phyloP scores from a whole-genome alignment of 2,113 vertebrate genomes.

The Pedionomus torquatus region DNA sequence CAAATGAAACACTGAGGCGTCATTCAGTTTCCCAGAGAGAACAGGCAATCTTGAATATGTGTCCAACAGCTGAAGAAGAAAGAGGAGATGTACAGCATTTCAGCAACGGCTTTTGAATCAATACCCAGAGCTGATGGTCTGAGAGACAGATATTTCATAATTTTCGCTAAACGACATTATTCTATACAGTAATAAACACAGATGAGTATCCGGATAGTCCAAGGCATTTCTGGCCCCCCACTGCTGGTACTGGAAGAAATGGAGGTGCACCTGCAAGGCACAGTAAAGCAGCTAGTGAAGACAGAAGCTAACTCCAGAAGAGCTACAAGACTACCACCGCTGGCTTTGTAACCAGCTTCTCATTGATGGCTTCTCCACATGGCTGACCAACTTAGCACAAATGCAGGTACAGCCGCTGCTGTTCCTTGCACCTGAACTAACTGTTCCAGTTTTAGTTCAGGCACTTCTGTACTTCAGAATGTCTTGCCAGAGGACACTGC shows the following conservation, averaged over 20 bases:
- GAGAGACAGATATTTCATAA: not conserved
- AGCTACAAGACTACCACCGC: not conserved
- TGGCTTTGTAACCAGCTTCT: not conserved
- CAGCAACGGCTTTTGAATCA: not conserved
- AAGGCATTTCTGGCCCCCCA: not conserved
- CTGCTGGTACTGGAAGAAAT: not conserved
- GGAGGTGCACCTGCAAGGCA: not conserved
- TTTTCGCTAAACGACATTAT: not conserved
- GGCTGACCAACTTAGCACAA: not conserved
- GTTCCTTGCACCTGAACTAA: not conserved
- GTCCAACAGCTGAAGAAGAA: not conserved
- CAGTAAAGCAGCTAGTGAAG: not conserved
- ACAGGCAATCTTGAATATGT: not conserved
- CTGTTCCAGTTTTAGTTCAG: not conserved
- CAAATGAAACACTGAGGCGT: not conserved
- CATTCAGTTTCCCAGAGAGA: not conserved
- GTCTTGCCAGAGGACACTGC: not conserved
- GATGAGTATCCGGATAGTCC: not conserved
- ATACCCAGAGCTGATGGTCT: not conserved
- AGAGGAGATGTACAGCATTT: not conserved
- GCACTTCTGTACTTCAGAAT: not conserved
- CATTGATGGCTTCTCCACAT: not conserved
- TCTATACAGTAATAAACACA: not conserved
- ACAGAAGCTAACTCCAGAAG: not conserved
- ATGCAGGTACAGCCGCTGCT: rapidly evolving